Conservation (phyloP, 2,113 vertebrate species). For the Podarcis cretensis region DNA sequence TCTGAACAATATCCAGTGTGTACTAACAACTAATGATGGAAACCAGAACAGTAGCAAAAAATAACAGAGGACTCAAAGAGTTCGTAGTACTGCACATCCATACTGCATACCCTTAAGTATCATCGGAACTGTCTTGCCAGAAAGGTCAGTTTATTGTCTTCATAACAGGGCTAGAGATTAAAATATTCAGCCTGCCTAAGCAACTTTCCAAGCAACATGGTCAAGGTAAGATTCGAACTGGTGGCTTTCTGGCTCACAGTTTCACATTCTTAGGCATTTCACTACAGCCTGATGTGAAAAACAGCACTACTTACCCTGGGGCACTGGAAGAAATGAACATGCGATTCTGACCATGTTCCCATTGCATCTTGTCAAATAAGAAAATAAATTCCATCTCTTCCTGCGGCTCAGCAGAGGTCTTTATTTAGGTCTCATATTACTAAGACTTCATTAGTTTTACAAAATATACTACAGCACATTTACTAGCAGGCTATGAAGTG, state of each 20-base stretch:
- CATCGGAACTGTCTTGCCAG: background rate
- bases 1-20: too few species aligned
- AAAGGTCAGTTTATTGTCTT: background rate
- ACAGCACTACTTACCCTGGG: background rate
- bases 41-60: too few species aligned
- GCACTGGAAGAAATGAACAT: background rate
- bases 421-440: conserved; percentile 60
- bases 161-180: background rate
- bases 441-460: conserved; percentile 74
- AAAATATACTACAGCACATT: conserved; percentile 70
- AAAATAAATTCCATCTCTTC: conserved; percentile 23
- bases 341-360: background rate
- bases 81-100: background rate
- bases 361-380: background rate
- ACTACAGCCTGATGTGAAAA: rapidly evolving
- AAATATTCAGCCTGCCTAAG: background rate
- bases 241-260: background rate
- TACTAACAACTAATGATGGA: too few species aligned
- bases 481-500: conserved; percentile 62
- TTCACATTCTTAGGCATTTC: background rate
- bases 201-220: background rate
- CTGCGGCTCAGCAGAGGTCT: background rate
- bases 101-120: background rate
- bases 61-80: background rate
- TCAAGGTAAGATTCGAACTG: background rate